Evolutionary conservation across 2,113 vertebrate species (phyloP), one percentile per base, ranked within the genome.

Genomic region (Lates calcarifer): DNA sequence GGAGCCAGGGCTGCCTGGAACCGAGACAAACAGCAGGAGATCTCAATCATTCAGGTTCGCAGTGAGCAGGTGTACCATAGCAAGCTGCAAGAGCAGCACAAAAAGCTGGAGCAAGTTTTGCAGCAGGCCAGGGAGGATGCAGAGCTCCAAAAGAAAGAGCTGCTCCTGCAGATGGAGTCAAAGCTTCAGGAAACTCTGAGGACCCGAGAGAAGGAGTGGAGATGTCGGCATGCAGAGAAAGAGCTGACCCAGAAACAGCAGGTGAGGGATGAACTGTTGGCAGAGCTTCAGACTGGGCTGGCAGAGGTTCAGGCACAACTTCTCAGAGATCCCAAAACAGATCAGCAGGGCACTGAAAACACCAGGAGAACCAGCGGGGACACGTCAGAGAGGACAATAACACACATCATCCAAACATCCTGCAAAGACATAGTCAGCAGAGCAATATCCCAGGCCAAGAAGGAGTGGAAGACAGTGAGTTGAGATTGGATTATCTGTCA

Each of bases 1-100:
- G 97, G 93, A 83, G 96, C 96, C 1, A 92, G 91, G 83, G 95
- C 94, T 20, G 94, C 94, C 62, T 99, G 98, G 97, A 97, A 94
- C 90, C 93, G 95, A 89, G 96, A 97, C 82, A 97, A 97, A 79
- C 96, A 97, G 75, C 96, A 98, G 89, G 97, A 99, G 93, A 93
- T 98, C 26, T 87, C 93, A 15, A 91, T 85, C 79, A 78, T 97
- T 60, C 96, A 95, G 83, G 86, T 88, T 24, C 95, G 95, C 87
- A 95, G 95, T 18, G 97, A 98, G 66, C 94, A 92, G 84, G 94
- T 95, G 69, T 96, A 96, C 81, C 89, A 95, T 24, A 81, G 89
- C 0, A 96, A 96, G 91, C 90, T 97, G 74, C 93, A 96, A 62
- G 96, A 96, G 69, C 96, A 97, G 31, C 89, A 90, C 53, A 94